Percentiles rank a stretch among this genome's conserved stretches.
Evolutionary conservation across 2,888 invertebrate species (phyloP).

Genomic region (Frankliniella intonsa): DNA sequence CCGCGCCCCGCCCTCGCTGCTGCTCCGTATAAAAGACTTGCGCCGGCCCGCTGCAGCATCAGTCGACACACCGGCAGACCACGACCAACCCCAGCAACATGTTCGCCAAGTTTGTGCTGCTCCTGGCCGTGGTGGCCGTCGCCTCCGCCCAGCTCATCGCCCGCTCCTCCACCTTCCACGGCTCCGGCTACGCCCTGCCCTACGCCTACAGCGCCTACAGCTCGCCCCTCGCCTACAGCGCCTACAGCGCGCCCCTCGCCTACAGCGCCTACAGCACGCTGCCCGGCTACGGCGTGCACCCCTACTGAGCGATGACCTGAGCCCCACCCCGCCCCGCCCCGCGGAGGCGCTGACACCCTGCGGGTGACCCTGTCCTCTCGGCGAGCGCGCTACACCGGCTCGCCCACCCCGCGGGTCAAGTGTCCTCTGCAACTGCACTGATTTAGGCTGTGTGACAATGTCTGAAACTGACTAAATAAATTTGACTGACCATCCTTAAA

Average conservation of each 20-base stretch:
- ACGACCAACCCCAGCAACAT: constrained; percentile 2
- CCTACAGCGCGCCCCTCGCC: constrained; percentile 3
- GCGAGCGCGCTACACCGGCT: not conserved
- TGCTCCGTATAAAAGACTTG: not conserved
- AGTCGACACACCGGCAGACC: constrained; percentile 8
- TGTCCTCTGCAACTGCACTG: not conserved
- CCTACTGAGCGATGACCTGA: not conserved
- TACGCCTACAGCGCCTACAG: constrained; percentile 22
- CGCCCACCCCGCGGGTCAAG: not conserved
- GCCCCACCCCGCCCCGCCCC: not conserved
- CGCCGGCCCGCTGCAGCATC: not conserved
- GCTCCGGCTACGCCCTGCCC: constrained; percentile 14
- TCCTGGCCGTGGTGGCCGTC: constrained; percentile 21
- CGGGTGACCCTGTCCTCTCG: not conserved
- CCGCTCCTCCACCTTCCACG: constrained; percentile 18
- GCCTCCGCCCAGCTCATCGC: constrained; percentile 22
- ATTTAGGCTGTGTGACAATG: not conserved
- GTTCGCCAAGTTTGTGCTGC: not conserved
- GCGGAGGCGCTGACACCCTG: not conserved
- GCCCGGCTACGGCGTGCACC: constrained; percentile 19
- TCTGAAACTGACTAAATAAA: not conserved
- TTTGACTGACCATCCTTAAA: too few relatives aligned
- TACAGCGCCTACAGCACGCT: constrained; percentile 11
- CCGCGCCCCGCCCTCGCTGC: not conserved
- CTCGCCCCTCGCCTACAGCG: not conserved